phyloP scores from a whole-genome alignment of 2,113 vertebrate species.

The Elanus axillaris region DNA sequence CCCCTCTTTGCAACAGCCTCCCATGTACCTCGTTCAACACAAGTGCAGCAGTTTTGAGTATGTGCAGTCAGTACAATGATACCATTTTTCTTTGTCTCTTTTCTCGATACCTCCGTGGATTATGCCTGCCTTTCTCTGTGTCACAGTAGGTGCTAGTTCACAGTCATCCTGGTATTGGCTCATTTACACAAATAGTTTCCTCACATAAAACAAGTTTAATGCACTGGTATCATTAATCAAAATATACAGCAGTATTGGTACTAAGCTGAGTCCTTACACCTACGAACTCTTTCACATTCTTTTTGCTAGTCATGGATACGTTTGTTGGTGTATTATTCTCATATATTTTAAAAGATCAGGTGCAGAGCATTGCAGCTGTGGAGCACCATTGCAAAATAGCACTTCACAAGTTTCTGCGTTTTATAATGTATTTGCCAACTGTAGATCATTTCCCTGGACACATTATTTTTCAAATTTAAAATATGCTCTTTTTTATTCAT shows the following conservation, averaged over 20 bases:
- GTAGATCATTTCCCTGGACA: background rate
- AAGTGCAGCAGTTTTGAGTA: background rate
- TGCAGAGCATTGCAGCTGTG: background rate
- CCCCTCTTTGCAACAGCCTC: background rate
- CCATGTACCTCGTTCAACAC: background rate
- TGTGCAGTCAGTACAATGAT: background rate
- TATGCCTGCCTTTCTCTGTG: background rate
- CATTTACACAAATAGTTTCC: background rate
- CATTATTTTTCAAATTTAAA: background rate
- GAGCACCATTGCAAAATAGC: background rate
- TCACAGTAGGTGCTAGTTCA: background rate
- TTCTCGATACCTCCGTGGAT: background rate
- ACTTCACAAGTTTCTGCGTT: background rate
- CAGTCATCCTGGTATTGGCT: background rate
- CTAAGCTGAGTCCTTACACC: background rate
- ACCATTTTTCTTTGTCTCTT: background rate
- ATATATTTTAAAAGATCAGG: background rate
- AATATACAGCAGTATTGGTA: fast-evolving
- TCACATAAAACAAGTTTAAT: background rate
- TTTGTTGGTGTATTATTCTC: background rate
- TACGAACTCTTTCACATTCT: background rate
- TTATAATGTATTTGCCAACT: background rate
- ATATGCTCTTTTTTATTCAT: background rate
- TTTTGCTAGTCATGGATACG: background rate
- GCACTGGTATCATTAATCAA: background rate